Base-by-base conservation (phyloP, 2,797 vertebrate species). In the Coregonus sp. region DNA sequence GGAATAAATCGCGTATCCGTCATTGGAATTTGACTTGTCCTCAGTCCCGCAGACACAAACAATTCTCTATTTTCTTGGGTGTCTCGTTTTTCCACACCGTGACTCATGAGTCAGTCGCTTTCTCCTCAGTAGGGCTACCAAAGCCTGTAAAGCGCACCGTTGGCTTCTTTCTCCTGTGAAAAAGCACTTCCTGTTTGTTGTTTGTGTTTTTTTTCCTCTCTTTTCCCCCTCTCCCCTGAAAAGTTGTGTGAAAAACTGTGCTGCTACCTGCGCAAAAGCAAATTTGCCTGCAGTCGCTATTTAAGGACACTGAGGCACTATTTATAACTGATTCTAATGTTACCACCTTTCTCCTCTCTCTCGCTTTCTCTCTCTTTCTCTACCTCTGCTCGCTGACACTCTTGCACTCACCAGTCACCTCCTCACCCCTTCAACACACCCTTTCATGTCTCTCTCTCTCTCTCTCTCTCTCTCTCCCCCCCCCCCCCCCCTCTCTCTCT, bases 271-370 rank as follows among this genome's bases (percentile, higher is more conserved):
- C 67, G 20, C 7, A 61, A 61, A 61, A 61, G 79, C 91, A 91
- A 85, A 84, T 89, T 91, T 84, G 79, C 84, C 89, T 86, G 85
- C 89, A 89, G 92, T 89, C 77, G 83, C 93, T 93, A 93, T 93
- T 93, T 93, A 91, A 82, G 82, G 92, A 86, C 81, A 81, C 79
- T 73, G 85, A 86, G 86, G 85, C 67, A 80, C 91, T 95, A 94
- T 94, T 94, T 92, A 93, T 94, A 94, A 81, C 77, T 87, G 86
- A 76, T 93, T 93, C 88, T 87, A 85, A 88, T 79, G 85, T 91
- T 93, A 88, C 89, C 84, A 84, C 86, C 83, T 90, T 89, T 87
- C 83, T 88, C 87, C 9, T 11, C 40, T 47, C 9, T 37, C 35
- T 47, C 37, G 0, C 40, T 40, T 9, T 40, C 40, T 47, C 9